phyloP scores from a whole-genome alignment of 2,888 invertebrate species.

The Nipponacmea schrenckii region DNA sequence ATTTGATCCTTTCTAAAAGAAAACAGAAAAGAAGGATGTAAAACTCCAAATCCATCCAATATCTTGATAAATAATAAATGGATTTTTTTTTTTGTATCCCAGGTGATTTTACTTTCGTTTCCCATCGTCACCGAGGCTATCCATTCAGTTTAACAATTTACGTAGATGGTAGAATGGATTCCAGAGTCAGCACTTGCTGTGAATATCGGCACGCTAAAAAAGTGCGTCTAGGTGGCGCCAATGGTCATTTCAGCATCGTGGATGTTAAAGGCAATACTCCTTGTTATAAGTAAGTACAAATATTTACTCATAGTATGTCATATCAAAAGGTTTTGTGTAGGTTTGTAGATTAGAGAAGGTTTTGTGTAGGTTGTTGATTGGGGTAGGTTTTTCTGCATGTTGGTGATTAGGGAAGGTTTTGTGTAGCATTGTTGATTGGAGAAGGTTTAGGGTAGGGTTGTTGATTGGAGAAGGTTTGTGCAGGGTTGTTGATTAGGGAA shows the following conservation, averaged over 20 bases:
- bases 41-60: neutral
- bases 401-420: too few relatives aligned
- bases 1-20: neutral
- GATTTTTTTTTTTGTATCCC: conserved; percentile 34
- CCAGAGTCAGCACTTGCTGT: conserved; percentile 69
- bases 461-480: too few relatives aligned
- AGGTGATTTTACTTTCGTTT: conserved; percentile 67
- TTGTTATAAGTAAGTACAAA: conserved; percentile 59
- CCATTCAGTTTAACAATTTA: conserved; percentile 69
- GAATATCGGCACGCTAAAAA: conserved; percentile 67
- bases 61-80: neutral
- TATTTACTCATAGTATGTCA: too few relatives aligned
- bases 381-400: too few relatives aligned
- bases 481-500: too few relatives aligned
- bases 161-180: conserved; percentile 66
- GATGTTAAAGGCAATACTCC: conserved; percentile 63
- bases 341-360: too few relatives aligned
- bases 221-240: conserved; percentile 65
- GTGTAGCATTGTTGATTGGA: too few relatives aligned
- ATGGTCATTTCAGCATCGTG: conserved; percentile 67
- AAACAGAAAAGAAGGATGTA: neutral
- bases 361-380: too few relatives aligned
- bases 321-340: too few relatives aligned
- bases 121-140: conserved; percentile 67
- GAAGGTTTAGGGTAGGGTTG: too few relatives aligned